A percentile compares a stretch with the other conserved stretches of the same genome.
These are phyloP conservation scores for Palaemon carinicauda DNA, from an alignment of 1,140 invertebrate species.

Conservation along the genomic window DNA sequence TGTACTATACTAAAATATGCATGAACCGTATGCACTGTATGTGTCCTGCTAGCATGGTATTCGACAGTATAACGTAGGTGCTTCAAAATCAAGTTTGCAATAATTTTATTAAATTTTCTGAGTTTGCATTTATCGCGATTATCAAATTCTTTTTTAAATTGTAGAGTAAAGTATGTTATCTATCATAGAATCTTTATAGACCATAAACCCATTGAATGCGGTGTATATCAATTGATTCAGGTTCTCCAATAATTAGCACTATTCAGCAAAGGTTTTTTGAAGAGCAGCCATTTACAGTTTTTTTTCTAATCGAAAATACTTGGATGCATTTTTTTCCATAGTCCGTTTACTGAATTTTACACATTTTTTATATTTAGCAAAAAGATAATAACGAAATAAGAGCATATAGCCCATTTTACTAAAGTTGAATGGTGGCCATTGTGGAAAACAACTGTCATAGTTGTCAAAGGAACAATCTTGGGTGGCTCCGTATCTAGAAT, in stretches of 20 bases:
- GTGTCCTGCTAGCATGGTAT: not conserved
- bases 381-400: not conserved
- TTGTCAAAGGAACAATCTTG: not conserved
- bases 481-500: not conserved
- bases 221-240: not conserved
- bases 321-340: not conserved
- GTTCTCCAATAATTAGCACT: not conserved
- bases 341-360: not conserved
- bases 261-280: no score
- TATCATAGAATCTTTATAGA: no score
- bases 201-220: not conserved
- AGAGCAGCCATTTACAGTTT: not conserved
- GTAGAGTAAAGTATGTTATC: not conserved
- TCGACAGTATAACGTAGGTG: not conserved
- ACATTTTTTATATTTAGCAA: not conserved
- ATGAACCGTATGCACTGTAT: not conserved
- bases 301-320: not conserved
- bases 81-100: not conserved
- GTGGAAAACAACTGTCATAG: not conserved
- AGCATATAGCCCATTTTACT: not conserved
- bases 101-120: not conserved
- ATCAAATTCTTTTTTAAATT: not conserved
- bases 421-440: not conserved
- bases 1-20: not conserved
- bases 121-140: not conserved